These are phyloP conservation scores for Uria aalge DNA, from an alignment of 2,113 vertebrate genomes.

Conservation along the genomic window DNA sequence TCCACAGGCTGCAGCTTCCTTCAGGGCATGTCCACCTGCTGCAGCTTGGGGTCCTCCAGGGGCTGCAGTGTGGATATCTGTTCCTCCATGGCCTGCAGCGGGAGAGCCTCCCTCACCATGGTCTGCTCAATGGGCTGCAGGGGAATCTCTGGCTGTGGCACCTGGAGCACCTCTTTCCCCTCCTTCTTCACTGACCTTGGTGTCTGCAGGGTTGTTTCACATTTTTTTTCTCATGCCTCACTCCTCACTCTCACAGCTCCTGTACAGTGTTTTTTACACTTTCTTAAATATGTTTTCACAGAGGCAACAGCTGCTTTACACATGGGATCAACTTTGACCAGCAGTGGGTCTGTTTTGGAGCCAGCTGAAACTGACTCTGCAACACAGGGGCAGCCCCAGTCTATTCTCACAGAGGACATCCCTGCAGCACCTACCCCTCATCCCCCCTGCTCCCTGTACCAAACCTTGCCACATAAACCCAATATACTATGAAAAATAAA, in stretches of 20 bases:
- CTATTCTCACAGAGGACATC: not conserved
- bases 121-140: not conserved
- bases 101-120: not conserved
- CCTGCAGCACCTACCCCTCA: not conserved
- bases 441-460: rapidly evolving
- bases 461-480: rapidly evolving
- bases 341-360: not conserved
- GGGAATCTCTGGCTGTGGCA: not conserved
- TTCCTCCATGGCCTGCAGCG: not conserved
- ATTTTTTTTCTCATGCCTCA: not conserved
- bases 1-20: not conserved
- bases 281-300: not conserved
- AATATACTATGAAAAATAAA: not conserved
- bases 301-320: not conserved
- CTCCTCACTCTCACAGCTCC: not conserved
- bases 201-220: not conserved
- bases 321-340: not conserved
- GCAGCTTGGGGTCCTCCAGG: not conserved
- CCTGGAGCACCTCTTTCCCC: not conserved
- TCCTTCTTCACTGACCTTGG: not conserved
- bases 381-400: not conserved
- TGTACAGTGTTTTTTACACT: not conserved
- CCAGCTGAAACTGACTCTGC: not conserved
- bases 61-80: not conserved
- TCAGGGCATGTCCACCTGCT: not conserved